phyloP scores from a whole-genome alignment of 2,797 vertebrate genomes.

The Eupleurogrammus muticus region DNA sequence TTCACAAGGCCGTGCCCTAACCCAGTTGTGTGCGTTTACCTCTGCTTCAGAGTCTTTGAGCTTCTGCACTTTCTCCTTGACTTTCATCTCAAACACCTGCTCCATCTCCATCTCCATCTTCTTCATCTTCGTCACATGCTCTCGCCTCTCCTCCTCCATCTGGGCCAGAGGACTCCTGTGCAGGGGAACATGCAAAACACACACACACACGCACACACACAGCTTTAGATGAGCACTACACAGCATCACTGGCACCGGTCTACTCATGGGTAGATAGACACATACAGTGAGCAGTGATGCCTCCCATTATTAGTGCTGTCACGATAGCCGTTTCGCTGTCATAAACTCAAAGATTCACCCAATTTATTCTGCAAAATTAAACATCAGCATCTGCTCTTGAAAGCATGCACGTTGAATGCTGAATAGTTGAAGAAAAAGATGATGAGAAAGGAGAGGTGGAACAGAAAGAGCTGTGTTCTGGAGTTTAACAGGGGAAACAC shows the following conservation, averaged over 20 bases:
- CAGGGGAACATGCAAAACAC: constrained; percentile 34
- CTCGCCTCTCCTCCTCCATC: constrained; percentile 98
- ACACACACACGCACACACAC: not conserved
- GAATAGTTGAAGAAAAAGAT: not conserved
- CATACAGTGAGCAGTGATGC: constrained; percentile 5
- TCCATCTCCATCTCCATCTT: constrained; percentile 99
- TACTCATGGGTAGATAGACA: constrained; percentile 2
- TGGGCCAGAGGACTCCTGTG: constrained; percentile 96
- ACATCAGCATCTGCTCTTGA: not conserved
- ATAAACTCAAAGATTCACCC: not conserved
- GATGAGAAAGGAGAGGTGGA: not conserved
- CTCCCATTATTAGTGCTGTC: not conserved
- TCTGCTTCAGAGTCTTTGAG: constrained; percentile 99
- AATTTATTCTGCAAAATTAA: constrained; percentile 15
- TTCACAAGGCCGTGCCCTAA: not conserved
- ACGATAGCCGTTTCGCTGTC: not conserved
- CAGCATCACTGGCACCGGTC: not conserved
- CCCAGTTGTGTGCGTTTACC: constrained; percentile 78
- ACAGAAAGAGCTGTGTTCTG: not conserved
- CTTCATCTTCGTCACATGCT: constrained; percentile 98
- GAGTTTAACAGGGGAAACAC: not conserved
- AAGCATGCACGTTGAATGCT: constrained; percentile 13
- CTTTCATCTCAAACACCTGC: constrained; percentile 99
- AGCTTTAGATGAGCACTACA: constrained; percentile 15
- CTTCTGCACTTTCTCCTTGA: constrained; percentile 99